These are phyloP conservation scores for Anoncus sp. DNA, from an alignment of 2,888 invertebrate genomes.

Conservation along the genomic window DNA sequence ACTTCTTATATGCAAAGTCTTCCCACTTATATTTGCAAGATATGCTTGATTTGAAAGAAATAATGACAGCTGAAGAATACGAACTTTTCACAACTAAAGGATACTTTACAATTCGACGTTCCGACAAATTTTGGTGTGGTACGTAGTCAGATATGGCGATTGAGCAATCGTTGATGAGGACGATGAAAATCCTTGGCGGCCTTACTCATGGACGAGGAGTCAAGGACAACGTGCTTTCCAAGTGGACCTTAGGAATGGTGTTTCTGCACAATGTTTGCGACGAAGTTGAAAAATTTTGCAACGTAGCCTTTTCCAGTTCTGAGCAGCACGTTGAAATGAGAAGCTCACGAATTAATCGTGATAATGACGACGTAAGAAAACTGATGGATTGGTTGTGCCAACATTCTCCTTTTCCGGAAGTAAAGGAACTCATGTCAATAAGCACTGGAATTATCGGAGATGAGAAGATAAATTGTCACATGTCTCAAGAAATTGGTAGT, in stretches of 20 bases:
- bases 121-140: background rate
- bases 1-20: background rate
- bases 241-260: background rate
- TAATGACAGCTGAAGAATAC: background rate
- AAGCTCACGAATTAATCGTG: background rate
- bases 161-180: slow-evolving; percentile 66
- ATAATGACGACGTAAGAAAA: slow-evolving; percentile 5
- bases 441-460: too few species aligned
- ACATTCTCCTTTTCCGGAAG: too few species aligned
- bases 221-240: background rate
- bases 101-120: background rate
- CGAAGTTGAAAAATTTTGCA: slow-evolving; percentile 22
- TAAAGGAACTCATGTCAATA: too few species aligned
- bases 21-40: slow-evolving; percentile 26
- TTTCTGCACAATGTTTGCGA: background rate
- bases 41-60: background rate
- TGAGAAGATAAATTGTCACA: too few species aligned
- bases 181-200: slow-evolving; percentile 65
- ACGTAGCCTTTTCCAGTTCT: background rate
- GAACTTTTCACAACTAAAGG: background rate
- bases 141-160: background rate
- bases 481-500: too few species aligned
- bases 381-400: background rate
- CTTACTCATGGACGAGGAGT: slow-evolving; percentile 65
- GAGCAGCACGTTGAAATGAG: slow-evolving; percentile 14